A percentile compares a stretch with the other conserved stretches of the same genome.
phyloP scores from a whole-genome alignment of 2,113 vertebrate species.

The Lophochroa leadbeateri region DNA sequence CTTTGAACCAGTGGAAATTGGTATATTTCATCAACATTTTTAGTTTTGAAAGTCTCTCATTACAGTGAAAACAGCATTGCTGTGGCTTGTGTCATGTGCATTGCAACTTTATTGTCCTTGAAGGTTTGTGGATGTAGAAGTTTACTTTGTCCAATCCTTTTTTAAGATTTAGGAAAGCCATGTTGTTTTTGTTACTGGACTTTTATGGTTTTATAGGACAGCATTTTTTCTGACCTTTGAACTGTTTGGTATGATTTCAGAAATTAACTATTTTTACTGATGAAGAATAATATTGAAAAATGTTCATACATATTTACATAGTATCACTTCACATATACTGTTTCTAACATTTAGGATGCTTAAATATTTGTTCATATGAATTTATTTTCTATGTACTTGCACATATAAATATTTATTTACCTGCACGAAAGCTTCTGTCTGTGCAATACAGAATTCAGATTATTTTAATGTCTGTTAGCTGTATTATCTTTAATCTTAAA shows the following conservation, averaged over 20 bases:
- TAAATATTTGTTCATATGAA: neutral
- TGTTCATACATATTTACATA: neutral
- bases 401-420: neutral
- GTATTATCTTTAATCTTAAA: neutral
- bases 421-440: neutral
- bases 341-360: neutral
- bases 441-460: neutral
- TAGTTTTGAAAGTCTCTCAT: neutral
- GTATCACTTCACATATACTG: neutral
- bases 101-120: neutral
- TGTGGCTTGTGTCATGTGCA: neutral
- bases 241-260: neutral
- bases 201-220: neutral
- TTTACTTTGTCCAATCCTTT: neutral
- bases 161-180: neutral
- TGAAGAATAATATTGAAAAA: neutral
- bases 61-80: neutral
- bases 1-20: neutral
- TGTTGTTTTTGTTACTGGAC: neutral
- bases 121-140: neutral
- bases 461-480: neutral
- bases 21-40: neutral
- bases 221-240: neutral
- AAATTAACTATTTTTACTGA: neutral
- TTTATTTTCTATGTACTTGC: neutral